Evolutionary conservation across 2,113 vertebrate genomes (phyloP), one percentile per base, ranked within the genome.

Genomic region (Triplophysa siluroides): DNA sequence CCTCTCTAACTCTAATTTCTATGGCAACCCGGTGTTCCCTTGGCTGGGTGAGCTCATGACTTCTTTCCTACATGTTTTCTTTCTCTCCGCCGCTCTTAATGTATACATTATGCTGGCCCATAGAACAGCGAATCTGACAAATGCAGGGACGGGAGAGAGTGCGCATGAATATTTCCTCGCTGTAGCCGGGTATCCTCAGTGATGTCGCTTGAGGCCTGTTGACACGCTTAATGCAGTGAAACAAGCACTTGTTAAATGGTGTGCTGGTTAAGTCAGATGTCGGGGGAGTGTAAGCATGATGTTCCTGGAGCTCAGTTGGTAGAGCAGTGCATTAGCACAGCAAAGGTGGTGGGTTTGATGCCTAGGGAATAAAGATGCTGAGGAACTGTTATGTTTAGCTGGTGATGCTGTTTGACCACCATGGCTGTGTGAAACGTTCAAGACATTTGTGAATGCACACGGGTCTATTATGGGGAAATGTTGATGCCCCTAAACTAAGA

Each of bases 1-100:
- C 29, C 47, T 45, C 33, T 73, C 64, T 74, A 50, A 47, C 54
- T 78, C 64, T 66, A 70, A 88, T 88, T 88, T 87, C 87, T 88
- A 88, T 88, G 86, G 87, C 85, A 88, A 88, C 85, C 83, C 81
- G 81, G 50, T 60, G 83, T 86, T 78, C 64, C 72, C 81, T 80
- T 64, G 75, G 81, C 71, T 80, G 80, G 71, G 65, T 69, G 77
- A 79, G 77, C 78, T 72, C 79, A 78, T 73, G 81, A 78, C 81
- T 83, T 83, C 73, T 79, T 80, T 54, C 54, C 54, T 38, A 41
- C 13, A 50, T 63, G 60, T 66, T 79, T 76, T 67, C 11, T 71
- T 66, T 58, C 56, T 67, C 23, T 78, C 56, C 38, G 18, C 67
- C 58, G 58, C 50, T 45, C 50, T 54, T 80, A 54, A 70, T 65